Percentiles rank a stretch among this genome's conserved stretches.
Evolutionary conservation across 2,797 vertebrate genomes (phyloP).

Genomic region (Pseudotriccus pelzelni): DNA sequence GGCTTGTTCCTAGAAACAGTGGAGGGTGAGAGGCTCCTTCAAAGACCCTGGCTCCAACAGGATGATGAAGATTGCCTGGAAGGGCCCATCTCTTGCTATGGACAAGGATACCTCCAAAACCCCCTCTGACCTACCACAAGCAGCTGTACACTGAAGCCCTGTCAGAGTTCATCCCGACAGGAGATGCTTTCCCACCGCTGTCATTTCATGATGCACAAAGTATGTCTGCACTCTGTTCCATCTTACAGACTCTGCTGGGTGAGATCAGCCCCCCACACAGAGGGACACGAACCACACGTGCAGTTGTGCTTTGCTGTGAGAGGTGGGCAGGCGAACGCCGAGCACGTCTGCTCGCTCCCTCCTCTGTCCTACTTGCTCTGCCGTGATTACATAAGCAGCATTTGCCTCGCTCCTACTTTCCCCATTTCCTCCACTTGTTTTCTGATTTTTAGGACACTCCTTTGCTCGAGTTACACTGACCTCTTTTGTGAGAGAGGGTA

Average conservation of each 20-base stretch:
- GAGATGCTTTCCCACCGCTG: not conserved
- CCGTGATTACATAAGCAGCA: conserved; percentile 33
- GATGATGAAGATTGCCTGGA: not conserved
- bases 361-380: conserved; percentile 48
- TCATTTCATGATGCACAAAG: rapidly evolving
- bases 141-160: not conserved
- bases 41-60: not conserved
- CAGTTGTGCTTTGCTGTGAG: not conserved
- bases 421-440: not conserved
- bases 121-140: not conserved
- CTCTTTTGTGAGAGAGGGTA: conserved; percentile 21
- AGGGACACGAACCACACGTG: rapidly evolving
- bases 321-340: rapidly evolving
- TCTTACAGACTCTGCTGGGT: not conserved
- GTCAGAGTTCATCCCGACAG: not conserved
- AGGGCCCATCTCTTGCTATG: not conserved
- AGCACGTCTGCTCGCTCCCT: not conserved
- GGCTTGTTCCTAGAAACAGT: not conserved
- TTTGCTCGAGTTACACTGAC: conserved; percentile 61
- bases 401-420: conserved; percentile 20
- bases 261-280: rapidly evolving
- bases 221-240: not conserved
- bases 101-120: not conserved
- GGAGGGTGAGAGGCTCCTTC: not conserved
- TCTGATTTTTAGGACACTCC: conserved; percentile 56